phyloP scores from a whole-genome alignment of 2,797 vertebrate species.

The Danio albolineatus region DNA sequence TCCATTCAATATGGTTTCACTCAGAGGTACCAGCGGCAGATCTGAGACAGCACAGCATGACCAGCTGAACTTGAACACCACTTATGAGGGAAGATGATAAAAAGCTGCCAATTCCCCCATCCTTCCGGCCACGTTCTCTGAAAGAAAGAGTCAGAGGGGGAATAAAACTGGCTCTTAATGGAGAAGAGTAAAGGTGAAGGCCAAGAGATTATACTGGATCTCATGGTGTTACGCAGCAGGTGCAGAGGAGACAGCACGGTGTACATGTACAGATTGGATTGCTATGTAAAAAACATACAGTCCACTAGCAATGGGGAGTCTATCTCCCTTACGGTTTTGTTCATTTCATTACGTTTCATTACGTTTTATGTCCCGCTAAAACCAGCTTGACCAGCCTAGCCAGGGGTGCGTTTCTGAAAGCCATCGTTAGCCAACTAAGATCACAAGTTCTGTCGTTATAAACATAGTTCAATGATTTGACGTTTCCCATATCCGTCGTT shows the following conservation, averaged over 20 bases:
- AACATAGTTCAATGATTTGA: no score
- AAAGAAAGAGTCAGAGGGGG: background rate
- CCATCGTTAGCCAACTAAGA: no score
- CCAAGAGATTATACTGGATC: conserved; percentile 22
- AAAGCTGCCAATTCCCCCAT: conserved; percentile 63
- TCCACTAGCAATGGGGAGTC: background rate
- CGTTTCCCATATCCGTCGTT: no score
- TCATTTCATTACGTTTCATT: no score
- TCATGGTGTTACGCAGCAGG: conserved; percentile 6
- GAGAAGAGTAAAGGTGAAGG: conserved; percentile 17
- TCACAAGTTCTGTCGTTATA: no score
- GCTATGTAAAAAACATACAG: background rate
- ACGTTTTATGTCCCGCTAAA: no score
- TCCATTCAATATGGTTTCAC: conserved; percentile 1
- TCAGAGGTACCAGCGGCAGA: conserved; percentile 10
- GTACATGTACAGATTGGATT: background rate
- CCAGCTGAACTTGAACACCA: conserved; percentile 66
- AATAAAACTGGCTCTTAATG: conserved; percentile 26
- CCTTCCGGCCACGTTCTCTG: conserved; percentile 45
- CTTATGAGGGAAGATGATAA: conserved; percentile 69
- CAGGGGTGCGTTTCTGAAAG: no score
- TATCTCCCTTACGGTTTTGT: background rate
- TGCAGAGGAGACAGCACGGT: background rate
- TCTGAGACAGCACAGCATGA: conserved; percentile 48
- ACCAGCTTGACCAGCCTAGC: no score